phyloP scores from a whole-genome alignment of 2,888 invertebrate species.

The Atrina japonica region DNA sequence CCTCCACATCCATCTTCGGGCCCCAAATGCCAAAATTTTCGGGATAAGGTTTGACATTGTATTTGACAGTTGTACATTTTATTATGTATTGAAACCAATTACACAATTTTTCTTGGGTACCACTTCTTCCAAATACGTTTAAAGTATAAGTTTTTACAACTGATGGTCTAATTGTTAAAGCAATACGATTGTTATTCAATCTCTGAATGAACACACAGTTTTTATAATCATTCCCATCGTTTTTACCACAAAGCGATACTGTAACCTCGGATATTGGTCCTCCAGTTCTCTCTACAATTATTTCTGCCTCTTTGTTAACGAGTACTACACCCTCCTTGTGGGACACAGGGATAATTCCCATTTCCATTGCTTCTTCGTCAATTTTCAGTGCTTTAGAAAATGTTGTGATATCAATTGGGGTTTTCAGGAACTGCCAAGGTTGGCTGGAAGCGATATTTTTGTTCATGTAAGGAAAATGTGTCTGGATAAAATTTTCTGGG shows the following conservation, averaged over 20 bases:
- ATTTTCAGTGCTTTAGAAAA: slow-evolving; percentile 54
- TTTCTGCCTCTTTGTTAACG: slow-evolving; percentile 47
- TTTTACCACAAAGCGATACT: background rate
- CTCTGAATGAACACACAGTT: slow-evolving; percentile 2
- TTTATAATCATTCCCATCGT: background rate
- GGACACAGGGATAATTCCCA: slow-evolving; percentile 50
- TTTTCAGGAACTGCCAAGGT: slow-evolving; percentile 58
- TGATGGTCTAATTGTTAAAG: slow-evolving; percentile 12
- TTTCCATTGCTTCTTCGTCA: slow-evolving; percentile 48
- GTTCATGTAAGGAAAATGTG: slow-evolving; percentile 63
- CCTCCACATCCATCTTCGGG: slow-evolving; percentile 51
- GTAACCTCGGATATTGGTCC: background rate
- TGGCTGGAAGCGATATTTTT: slow-evolving; percentile 38
- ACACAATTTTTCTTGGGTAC: slow-evolving; percentile 43
- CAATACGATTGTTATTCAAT: background rate
- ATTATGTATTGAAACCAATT: slow-evolving; percentile 50
- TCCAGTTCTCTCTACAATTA: background rate
- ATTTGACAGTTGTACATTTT: slow-evolving; percentile 38
- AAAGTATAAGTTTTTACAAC: background rate
- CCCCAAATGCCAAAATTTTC: slow-evolving; percentile 55
- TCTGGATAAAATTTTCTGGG: slow-evolving; percentile 59
- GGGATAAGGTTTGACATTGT: slow-evolving; percentile 39
- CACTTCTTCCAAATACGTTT: background rate
- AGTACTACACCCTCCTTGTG: slow-evolving; percentile 51
- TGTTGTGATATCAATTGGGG: slow-evolving; percentile 58